Conservation (phyloP, 1,140 invertebrate genomes). For the Orius laevigatus region DNA sequence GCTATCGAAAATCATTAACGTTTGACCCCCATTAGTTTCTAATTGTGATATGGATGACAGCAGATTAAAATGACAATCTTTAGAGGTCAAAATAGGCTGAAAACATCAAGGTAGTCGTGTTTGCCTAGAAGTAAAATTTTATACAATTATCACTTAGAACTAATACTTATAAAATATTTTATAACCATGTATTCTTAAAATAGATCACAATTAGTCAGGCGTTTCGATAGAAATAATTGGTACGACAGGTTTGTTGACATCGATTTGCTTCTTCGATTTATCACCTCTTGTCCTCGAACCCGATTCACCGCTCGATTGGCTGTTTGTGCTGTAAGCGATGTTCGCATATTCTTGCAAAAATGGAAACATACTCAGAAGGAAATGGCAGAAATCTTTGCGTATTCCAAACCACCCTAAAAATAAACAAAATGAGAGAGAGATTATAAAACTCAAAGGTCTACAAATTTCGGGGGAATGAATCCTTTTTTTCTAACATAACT, state of each 20-base stretch:
- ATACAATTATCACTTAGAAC: no score
- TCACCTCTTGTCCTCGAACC: slow-evolving; percentile 29
- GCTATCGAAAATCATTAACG: no score
- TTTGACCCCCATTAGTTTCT: no score
- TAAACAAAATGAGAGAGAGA: slow-evolving; percentile 15
- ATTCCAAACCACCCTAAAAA: slow-evolving; percentile 95
- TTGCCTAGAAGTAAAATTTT: no score
- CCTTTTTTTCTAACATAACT: neutral
- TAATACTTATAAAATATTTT: no score
- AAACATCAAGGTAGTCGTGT: no score
- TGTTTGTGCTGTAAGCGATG: slow-evolving; percentile 65
- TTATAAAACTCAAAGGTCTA: slow-evolving; percentile 12
- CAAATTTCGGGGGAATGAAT: neutral
- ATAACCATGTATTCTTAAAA: no score
- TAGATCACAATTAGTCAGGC: slow-evolving; percentile 46
- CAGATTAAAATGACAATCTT: no score
- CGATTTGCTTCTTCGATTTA: slow-evolving; percentile 45
- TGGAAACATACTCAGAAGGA: slow-evolving; percentile 80
- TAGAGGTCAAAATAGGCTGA: no score
- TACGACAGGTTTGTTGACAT: slow-evolving; percentile 63
- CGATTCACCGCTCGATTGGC: slow-evolving; percentile 35
- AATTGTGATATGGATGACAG: no score
- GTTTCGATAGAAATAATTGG: slow-evolving; percentile 75
- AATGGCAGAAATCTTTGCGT: slow-evolving; percentile 92
- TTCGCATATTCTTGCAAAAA: slow-evolving; percentile 95